phyloP scores from a whole-genome alignment of 2,797 vertebrate genomes.

The Acipenser ruthenus region DNA sequence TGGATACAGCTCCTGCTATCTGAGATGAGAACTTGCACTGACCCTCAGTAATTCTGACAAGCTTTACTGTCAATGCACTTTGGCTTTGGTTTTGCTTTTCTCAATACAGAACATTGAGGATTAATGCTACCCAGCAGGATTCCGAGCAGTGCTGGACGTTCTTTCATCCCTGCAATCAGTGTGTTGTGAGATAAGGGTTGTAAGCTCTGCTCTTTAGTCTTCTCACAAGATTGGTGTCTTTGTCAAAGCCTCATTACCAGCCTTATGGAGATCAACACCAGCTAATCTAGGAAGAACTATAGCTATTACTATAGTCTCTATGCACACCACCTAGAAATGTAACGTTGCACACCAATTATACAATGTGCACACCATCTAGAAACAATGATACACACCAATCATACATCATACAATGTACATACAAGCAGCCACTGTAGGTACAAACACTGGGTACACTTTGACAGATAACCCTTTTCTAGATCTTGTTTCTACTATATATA shows the following conservation, averaged over 20 bases:
- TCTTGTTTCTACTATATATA: no score
- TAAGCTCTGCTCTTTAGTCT: slow-evolving; percentile 1
- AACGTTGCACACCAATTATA: no score
- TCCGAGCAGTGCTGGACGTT: neutral
- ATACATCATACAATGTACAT: no score
- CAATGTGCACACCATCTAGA: no score
- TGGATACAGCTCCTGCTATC: neutral
- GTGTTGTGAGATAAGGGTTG: neutral
- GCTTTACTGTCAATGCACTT: neutral
- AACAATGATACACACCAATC: no score
- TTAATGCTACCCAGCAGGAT: neutral
- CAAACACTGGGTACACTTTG: no score
- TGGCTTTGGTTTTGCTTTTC: neutral
- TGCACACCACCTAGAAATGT: neutral
- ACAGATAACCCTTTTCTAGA: no score
- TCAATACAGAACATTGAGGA: neutral
- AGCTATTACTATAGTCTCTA: neutral
- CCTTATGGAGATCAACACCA: neutral
- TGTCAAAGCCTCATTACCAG: slow-evolving; percentile 3
- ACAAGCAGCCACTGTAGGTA: no score
- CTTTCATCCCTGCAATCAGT: neutral
- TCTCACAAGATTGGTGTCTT: slow-evolving; percentile 1
- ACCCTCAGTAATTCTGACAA: neutral
- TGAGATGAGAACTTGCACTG: neutral
- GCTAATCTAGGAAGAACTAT: neutral